Evolutionary conservation across 2,113 vertebrate species (phyloP), one percentile per base, ranked within the genome.

Genomic region (Oostethus manadensis): DNA sequence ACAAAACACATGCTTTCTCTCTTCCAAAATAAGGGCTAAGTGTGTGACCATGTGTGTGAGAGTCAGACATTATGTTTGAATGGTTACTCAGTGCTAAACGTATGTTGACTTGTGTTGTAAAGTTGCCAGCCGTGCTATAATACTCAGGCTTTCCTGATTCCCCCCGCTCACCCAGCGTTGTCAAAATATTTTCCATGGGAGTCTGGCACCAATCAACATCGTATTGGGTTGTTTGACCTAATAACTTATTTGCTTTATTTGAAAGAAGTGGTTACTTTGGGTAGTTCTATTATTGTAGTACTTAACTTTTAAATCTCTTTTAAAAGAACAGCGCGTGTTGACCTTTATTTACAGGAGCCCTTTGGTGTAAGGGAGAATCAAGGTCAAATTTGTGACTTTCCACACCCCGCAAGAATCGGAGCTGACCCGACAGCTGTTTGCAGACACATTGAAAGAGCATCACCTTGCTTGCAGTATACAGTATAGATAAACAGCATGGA

Each of bases 11-110:
- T 61, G 71, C 59, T 74, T 68, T 84, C 71, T 74, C 45, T 78
- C 55, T 46, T 64, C 77, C 67, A 84, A 83, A 84, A 83, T 76
- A 83, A 80, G 54, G 66, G 72, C 51, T 73, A 72, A 66, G 64
- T 75, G 81, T 72, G 70, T 71, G 71, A 68, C 58, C 74, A 71
- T 78, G 69, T 77, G 78, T 72, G 70, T 66, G 60, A 60, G 68
- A 85, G 51, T 68, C 44, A 53, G 56, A 59, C 68, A 66, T 77
- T 79, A 66, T 75, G 69, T 73, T 80, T 81, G 55, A 67, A 79
- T 76, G 62, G 64, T 64, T 68, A 66, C 55, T 70, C 42, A 33
- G 49, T 58, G 57, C 49, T 70, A 73, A 73, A 70, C 72, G 65
- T 65, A 72, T 60, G 68, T 38, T 80, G 66, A 43, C 40, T 60